Percentiles rank a stretch among this genome's conserved stretches.
phyloP scores from a whole-genome alignment of 2,113 vertebrate species.

The Pungitius pungitius region DNA sequence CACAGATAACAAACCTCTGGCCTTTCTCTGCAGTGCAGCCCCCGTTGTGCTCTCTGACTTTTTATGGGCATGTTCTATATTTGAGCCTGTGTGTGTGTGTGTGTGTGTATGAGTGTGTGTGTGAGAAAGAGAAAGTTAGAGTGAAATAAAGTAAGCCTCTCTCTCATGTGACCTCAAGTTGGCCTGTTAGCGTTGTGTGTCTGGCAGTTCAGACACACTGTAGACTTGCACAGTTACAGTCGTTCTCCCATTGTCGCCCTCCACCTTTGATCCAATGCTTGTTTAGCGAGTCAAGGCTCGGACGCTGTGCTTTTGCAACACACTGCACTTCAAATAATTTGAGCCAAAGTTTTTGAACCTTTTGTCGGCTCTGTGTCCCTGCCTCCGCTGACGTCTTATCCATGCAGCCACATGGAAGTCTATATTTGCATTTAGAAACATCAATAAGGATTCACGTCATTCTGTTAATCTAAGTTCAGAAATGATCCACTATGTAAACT shows the following conservation, averaged over 20 bases:
- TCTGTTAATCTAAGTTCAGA: neutral
- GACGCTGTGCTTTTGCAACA: conserved; percentile 39
- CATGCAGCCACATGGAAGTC: neutral
- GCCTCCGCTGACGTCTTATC: conserved; percentile 1
- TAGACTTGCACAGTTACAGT: conserved; percentile 19
- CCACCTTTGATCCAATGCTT: conserved; percentile 48
- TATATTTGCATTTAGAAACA: neutral
- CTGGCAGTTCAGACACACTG: conserved; percentile 13
- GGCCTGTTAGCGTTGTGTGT: conserved; percentile 38
- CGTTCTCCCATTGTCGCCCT: conserved; percentile 1
- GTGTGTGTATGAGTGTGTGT: conserved; percentile 63
- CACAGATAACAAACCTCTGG: conserved; percentile 57
- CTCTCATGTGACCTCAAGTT: conserved; percentile 52
- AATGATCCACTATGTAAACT: neutral
- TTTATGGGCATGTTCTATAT: conserved; percentile 99
- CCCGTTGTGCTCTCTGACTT: conserved; percentile 89
- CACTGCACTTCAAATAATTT: conserved; percentile 39
- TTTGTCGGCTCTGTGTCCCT: conserved; percentile 16
- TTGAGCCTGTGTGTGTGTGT: conserved; percentile 82
- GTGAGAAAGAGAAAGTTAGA: conserved; percentile 17
- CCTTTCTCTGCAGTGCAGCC: conserved; percentile 65
- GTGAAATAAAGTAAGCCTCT: conserved; percentile 37
- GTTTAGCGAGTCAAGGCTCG: conserved; percentile 41
- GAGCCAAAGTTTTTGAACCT: conserved; percentile 38
- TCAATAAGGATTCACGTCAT: neutral